These are phyloP conservation scores for Nicator chloris DNA, from an alignment of 2,113 vertebrate genomes.

Conservation along the genomic window DNA sequence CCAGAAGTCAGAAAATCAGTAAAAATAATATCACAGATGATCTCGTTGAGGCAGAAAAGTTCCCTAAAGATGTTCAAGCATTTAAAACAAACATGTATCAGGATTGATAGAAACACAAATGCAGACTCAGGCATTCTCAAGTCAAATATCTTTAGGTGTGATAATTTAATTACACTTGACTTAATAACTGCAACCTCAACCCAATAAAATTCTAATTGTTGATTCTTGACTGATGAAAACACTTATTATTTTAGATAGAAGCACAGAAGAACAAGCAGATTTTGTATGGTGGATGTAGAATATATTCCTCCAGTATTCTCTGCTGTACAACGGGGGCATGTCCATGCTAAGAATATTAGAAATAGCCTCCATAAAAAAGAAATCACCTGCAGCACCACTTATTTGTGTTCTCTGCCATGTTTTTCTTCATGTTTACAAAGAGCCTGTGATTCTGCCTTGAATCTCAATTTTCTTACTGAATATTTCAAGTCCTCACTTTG, in stretches of 20 bases:
- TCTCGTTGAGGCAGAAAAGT: neutral
- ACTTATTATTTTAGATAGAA: neutral
- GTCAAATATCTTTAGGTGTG: neutral
- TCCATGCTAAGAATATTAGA: neutral
- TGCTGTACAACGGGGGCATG: neutral
- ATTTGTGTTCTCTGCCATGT: neutral
- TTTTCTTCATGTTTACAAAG: neutral
- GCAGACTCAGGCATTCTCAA: neutral
- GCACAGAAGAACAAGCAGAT: neutral
- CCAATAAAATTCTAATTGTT: neutral
- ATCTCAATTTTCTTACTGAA: neutral
- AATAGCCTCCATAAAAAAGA: neutral
- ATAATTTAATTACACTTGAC: neutral
- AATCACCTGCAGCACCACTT: neutral
- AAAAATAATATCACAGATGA: neutral
- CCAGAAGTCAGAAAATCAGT: neutral
- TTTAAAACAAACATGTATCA: neutral
- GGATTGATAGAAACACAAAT: neutral
- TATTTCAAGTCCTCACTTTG: neutral
- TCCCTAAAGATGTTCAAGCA: neutral
- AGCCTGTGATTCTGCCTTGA: neutral
- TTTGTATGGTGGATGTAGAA: neutral
- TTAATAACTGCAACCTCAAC: neutral
- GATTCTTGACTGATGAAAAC: neutral
- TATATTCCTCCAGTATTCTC: neutral